Evolutionary conservation across 2,888 invertebrate species (phyloP).

Genomic region (Acronicta leporina): DNA sequence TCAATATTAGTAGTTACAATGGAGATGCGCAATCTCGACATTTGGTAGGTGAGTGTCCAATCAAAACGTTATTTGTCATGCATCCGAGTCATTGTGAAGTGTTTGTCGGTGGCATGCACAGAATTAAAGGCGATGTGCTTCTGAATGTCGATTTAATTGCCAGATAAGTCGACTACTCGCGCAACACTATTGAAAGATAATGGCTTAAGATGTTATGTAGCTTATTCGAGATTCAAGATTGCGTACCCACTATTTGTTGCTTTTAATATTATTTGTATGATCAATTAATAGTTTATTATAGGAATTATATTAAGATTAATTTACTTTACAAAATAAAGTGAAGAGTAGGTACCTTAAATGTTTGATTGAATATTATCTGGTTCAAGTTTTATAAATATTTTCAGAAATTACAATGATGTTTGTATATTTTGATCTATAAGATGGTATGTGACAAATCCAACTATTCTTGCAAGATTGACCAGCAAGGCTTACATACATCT

Average conservation of each 20-base stretch:
- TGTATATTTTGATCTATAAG: too few species aligned
- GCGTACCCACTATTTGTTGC: constrained; percentile 57
- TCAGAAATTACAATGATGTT: too few species aligned
- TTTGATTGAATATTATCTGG: too few species aligned
- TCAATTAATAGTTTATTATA: constrained; percentile 36
- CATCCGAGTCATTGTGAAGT: constrained; percentile 85
- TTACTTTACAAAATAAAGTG: background rate
- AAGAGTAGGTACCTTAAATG: too few species aligned
- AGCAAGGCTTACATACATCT: too few species aligned
- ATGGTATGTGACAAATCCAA: too few species aligned
- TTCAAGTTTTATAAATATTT: too few species aligned
- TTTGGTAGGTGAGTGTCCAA: constrained; percentile 77
- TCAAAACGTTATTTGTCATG: constrained; percentile 88
- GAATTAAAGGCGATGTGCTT: constrained; percentile 85
- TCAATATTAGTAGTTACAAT: constrained; percentile 31
- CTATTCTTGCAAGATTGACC: too few species aligned
- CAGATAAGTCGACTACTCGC: constrained; percentile 83
- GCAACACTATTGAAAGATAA: constrained; percentile 86
- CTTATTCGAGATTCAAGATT: constrained; percentile 77
- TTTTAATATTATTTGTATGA: constrained; percentile 54
- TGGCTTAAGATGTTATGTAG: constrained; percentile 84
- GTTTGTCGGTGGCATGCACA: constrained; percentile 82
- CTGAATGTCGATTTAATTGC: constrained; percentile 89
- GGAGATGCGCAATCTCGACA: constrained; percentile 60
- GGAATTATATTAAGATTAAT: constrained; percentile 19